Evolutionary conservation across 2,797 vertebrate genomes (phyloP).

Genomic region (Rhynchonycteris naso): DNA sequence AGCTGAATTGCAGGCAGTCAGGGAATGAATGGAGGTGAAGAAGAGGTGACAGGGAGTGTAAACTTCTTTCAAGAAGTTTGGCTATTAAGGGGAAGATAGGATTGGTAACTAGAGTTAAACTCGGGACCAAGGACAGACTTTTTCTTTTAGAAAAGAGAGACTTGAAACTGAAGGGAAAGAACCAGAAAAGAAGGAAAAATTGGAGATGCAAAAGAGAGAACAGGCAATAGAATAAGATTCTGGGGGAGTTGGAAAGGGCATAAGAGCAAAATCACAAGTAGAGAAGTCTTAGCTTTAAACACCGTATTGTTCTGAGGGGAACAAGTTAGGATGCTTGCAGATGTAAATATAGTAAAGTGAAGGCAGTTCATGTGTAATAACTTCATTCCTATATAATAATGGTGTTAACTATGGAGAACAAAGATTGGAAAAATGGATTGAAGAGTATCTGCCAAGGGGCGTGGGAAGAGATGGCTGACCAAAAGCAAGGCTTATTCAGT

Average conservation of each 20-base stretch:
- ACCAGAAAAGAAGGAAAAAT: background rate
- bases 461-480: background rate
- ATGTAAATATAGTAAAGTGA: background rate
- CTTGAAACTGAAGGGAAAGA: conserved; percentile 3
- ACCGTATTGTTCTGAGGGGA: background rate
- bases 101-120: background rate
- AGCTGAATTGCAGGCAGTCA: background rate
- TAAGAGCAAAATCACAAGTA: background rate
- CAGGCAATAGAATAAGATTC: background rate
- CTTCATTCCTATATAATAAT: background rate
- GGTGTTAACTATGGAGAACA: background rate
- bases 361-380: background rate
- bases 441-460: background rate
- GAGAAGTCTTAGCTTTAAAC: background rate
- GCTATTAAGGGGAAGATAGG: background rate
- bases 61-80: background rate
- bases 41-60: background rate
- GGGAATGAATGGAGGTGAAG: background rate
- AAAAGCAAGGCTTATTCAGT: background rate
- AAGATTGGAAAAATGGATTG: background rate
- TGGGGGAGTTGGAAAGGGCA: background rate
- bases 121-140: background rate
- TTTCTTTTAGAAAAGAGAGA: background rate
- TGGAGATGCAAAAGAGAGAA: background rate
- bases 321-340: background rate